These are phyloP conservation scores for Hyaena hyaena DNA, from an alignment of 2,113 vertebrate genomes.

Conservation along the genomic window DNA sequence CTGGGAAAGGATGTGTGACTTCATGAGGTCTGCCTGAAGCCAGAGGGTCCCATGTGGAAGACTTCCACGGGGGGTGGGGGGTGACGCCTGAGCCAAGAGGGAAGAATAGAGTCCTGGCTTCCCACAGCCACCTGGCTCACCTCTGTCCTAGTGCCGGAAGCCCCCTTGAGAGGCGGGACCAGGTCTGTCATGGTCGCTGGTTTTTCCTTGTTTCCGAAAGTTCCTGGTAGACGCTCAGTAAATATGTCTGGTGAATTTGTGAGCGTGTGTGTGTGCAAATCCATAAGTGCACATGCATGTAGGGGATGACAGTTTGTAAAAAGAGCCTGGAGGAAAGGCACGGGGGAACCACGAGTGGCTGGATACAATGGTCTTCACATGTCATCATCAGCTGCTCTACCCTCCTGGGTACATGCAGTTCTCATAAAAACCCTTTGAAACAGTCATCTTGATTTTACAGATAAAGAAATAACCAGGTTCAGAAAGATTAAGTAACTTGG, in stretches of 20 bases:
- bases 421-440: not conserved
- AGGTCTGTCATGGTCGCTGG: not conserved
- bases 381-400: not conserved
- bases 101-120: not conserved
- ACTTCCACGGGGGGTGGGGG: not conserved
- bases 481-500: not conserved
- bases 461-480: not conserved
- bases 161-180: not conserved
- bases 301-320: not conserved
- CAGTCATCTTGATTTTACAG: not conserved
- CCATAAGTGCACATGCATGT: not conserved
- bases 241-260: not conserved
- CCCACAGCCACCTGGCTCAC: not conserved
- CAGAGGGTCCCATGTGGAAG: not conserved
- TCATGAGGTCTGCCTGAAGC: not conserved
- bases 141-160: not conserved
- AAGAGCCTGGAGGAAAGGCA: not conserved
- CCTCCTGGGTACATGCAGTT: not conserved
- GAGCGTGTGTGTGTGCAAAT: not conserved
- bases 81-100: not conserved
- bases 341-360: not conserved
- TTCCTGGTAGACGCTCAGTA: not conserved
- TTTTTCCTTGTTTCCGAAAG: not conserved
- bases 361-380: not conserved
- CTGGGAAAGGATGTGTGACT: not conserved